Evolutionary conservation across 1,140 invertebrate species (phyloP).

Genomic region (Saxidomus purpurata): DNA sequence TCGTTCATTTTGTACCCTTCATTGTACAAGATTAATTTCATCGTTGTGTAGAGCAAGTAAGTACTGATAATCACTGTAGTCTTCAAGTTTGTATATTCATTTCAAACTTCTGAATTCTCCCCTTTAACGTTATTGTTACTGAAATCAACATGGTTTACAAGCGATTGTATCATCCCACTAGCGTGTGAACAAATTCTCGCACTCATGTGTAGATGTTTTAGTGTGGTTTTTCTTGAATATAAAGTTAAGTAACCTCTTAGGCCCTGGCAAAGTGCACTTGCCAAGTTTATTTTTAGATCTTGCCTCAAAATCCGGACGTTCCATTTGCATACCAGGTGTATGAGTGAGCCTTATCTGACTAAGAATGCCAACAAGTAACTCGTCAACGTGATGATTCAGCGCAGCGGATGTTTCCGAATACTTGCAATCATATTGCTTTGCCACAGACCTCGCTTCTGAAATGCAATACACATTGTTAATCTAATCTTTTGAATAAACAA

Average conservation of each 20-base stretch:
- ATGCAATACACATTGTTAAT: too few relatives aligned
- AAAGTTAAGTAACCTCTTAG: conserved; percentile 41
- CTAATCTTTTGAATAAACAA: too few relatives aligned
- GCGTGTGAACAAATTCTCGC: conserved; percentile 56
- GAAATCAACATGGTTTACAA: too few relatives aligned
- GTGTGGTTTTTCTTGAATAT: conserved; percentile 40
- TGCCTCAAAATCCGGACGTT: conserved; percentile 41
- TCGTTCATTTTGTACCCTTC: too few relatives aligned
- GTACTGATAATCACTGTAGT: too few relatives aligned
- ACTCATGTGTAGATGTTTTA: conserved; percentile 44
- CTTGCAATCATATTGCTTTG: conserved; percentile 92
- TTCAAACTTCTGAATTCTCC: too few relatives aligned
- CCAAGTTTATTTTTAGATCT: neutral
- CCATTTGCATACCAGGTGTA: conserved; percentile 48
- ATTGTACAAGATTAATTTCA: too few relatives aligned
- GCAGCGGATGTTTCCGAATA: conserved; percentile 94
- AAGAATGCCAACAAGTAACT: conserved; percentile 92
- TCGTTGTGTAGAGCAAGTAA: too few relatives aligned
- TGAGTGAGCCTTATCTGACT: conserved; percentile 87
- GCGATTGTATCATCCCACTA: too few relatives aligned
- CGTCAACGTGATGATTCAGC: conserved; percentile 93
- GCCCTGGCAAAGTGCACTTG: conserved; percentile 41
- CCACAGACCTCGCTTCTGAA: conserved; percentile 86
- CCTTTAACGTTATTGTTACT: too few relatives aligned
- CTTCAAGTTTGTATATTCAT: too few relatives aligned